Conservation (phyloP, 2,888 invertebrate genomes). For the Agapostemon virescens region DNA sequence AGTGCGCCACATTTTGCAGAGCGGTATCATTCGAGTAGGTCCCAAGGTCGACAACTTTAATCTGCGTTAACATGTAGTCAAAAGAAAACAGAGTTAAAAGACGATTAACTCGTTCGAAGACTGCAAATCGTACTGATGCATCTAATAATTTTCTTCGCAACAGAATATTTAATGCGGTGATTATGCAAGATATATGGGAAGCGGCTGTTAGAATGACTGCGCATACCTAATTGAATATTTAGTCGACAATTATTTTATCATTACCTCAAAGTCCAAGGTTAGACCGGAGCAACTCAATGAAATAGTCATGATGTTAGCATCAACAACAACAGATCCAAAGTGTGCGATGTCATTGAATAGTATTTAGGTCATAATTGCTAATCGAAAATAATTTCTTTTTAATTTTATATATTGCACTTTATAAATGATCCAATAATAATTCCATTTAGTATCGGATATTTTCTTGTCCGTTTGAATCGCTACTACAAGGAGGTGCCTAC, state of each 20-base stretch:
- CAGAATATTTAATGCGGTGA: background rate
- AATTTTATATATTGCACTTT: no score
- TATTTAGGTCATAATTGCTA: no score
- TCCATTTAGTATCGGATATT: no score
- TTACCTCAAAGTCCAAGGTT: background rate
- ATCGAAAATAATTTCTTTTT: no score
- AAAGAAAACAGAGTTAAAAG: background rate
- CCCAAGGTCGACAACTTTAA: constrained; percentile 4
- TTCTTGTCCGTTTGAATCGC: no score
- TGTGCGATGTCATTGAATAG: no score
- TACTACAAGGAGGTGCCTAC: no score
- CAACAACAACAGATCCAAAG: no score
- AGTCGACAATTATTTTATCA: background rate
- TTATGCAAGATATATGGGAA: background rate
- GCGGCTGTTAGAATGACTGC: background rate
- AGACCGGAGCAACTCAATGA: background rate
- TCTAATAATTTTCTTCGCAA: background rate
- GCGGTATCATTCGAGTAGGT: background rate
- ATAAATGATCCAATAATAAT: no score
- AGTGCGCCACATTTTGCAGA: background rate
- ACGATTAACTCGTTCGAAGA: background rate
- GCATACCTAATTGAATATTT: background rate
- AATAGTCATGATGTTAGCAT: no score
- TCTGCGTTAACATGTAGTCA: background rate
- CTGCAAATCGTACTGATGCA: background rate